A percentile compares a stretch with the other conserved stretches of the same genome.
Evolutionary conservation across 2,113 vertebrate genomes (phyloP).

Genomic region (Crocuta crocuta): DNA sequence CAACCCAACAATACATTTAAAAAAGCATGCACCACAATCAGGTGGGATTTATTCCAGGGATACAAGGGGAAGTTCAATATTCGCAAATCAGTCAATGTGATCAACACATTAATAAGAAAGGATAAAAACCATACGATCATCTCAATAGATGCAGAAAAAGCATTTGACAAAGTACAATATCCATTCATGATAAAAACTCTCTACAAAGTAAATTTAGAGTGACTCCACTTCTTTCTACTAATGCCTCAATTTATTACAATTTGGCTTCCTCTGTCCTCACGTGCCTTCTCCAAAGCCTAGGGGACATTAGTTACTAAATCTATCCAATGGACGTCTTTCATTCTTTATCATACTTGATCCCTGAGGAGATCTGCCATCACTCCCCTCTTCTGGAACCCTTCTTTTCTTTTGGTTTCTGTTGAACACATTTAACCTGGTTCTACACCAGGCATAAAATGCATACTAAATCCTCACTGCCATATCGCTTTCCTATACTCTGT

Average conservation of each 20-base stretch:
- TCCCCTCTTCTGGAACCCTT: neutral
- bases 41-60: neutral
- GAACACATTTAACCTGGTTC: conserved; percentile 28
- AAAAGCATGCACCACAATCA: neutral
- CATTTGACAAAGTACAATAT: neutral
- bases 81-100: neutral
- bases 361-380: neutral
- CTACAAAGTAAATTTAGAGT: neutral
- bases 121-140: neutral
- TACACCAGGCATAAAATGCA: neutral
- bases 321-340: neutral
- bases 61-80: neutral
- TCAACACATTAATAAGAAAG: neutral
- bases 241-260: neutral
- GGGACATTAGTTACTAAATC: neutral
- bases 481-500: neutral
- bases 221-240: conserved; percentile 6
- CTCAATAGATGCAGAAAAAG: neutral
- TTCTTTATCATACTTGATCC: neutral
- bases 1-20: neutral
- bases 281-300: neutral
- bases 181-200: neutral
- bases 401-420: conserved; percentile 48
- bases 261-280: neutral
- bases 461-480: neutral